Percentiles rank a stretch among this genome's conserved stretches.
Conservation (phyloP, 2,113 vertebrate genomes). For the Thryonomys swinderianus region DNA sequence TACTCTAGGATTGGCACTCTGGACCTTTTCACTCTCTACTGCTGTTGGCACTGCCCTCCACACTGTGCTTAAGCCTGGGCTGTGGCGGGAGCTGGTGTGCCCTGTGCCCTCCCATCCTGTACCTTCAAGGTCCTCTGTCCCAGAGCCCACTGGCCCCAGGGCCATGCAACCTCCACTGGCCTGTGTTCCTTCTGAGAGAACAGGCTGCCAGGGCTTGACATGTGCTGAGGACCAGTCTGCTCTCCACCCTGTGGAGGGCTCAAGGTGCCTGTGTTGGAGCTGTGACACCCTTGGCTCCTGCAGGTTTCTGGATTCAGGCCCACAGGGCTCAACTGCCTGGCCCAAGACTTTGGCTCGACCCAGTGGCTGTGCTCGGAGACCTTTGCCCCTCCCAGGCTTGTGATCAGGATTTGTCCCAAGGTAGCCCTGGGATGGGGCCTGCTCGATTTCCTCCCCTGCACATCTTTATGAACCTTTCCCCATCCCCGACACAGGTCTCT, state of each 20-base stretch:
- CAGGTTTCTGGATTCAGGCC: neutral
- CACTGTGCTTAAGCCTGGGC: neutral
- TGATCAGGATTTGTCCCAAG: constrained; percentile 43
- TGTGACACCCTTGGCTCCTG: neutral
- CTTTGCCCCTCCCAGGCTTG: constrained; percentile 30
- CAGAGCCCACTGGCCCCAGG: too few relatives aligned
- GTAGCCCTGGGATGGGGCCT: neutral
- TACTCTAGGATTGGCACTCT: neutral
- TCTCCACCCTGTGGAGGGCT: neutral
- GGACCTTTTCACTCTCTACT: neutral
- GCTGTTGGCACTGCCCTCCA: neutral
- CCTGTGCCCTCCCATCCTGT: neutral
- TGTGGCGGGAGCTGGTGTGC: neutral
- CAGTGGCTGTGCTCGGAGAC: neutral
- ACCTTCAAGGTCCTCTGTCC: neutral
- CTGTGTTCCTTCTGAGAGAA: too few relatives aligned
- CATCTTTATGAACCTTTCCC: neutral
- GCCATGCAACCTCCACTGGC: too few relatives aligned
- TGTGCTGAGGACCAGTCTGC: constrained; percentile 22
- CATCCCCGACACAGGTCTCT: neutral
- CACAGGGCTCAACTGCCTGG: constrained; percentile 61
- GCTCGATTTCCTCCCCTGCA: neutral
- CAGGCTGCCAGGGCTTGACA: neutral
- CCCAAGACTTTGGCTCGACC: constrained; percentile 51
- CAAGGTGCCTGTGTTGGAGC: constrained; percentile 29